A percentile compares a stretch with the other conserved stretches of the same genome.
These are phyloP conservation scores for Vanessa atalanta DNA, from an alignment of 1,140 invertebrate genomes.

Conservation along the genomic window DNA sequence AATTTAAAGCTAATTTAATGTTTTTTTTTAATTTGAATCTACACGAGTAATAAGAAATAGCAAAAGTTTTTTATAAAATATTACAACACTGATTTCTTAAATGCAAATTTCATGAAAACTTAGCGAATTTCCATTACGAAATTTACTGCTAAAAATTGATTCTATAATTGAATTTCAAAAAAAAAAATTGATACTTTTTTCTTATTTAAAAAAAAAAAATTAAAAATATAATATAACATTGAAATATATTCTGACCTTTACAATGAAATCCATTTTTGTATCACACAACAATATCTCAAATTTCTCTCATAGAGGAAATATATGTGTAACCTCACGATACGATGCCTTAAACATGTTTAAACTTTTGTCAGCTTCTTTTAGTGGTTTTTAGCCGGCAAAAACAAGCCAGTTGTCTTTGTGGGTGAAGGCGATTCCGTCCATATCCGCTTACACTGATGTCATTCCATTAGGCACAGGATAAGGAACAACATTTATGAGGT, in stretches of 20 bases:
- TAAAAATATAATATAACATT: not conserved
- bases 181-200: not conserved
- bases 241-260: conserved; percentile 1
- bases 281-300: conserved; percentile 22
- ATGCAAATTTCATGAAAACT: no score
- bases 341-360: conserved; percentile 43
- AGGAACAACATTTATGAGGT: conserved; percentile 49
- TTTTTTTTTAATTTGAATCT: no score
- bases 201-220: not conserved
- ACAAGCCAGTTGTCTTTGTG: conserved; percentile 49
- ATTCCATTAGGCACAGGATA: conserved; percentile 60
- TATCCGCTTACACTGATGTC: conserved; percentile 68
- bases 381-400: conserved; percentile 44
- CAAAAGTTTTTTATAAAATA: no score
- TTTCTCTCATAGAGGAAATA: conserved; percentile 31
- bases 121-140: no score
- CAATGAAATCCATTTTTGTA: conserved; percentile 32
- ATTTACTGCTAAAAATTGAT: no score
- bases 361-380: conserved; percentile 58
- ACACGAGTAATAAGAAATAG: no score
- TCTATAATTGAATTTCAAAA: no score
- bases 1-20: no score
- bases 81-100: no score
- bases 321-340: conserved; percentile 41
- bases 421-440: conserved; percentile 71